Evolutionary conservation across 2,113 vertebrate species (phyloP).

Genomic region (Asarcornis scutulata): DNA sequence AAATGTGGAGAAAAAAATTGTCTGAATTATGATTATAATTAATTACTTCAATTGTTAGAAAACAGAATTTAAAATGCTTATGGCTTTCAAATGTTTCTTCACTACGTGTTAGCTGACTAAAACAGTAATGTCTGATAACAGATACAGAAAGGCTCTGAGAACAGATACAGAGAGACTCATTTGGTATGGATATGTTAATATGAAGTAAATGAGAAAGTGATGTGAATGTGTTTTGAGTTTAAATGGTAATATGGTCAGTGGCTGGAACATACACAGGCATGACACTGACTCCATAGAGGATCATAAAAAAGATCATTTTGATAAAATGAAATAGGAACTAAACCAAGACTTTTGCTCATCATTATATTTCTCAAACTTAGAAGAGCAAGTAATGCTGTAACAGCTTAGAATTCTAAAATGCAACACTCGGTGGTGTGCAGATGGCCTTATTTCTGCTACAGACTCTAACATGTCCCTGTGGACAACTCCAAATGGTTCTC

Average conservation of each 20-base stretch:
- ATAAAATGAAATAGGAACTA: neutral
- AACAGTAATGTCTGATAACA: neutral
- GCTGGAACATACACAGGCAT: neutral
- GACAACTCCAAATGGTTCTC: neutral
- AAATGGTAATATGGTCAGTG: neutral
- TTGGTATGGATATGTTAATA: neutral
- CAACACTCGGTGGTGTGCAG: neutral
- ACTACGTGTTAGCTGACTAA: neutral
- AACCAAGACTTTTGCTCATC: neutral
- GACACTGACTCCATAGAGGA: neutral
- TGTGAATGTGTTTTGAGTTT: neutral
- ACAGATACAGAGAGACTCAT: neutral
- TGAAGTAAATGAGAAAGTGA: neutral
- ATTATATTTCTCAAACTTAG: conserved; percentile 19
- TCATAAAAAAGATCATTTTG: neutral
- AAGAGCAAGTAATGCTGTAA: neutral
- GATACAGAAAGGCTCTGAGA: neutral
- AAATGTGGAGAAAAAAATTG: neutral
- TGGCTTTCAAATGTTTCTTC: neutral
- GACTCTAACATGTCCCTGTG: neutral
- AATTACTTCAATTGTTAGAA: neutral
- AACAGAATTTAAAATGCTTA: neutral
- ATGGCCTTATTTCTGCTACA: neutral
- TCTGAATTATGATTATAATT: neutral
- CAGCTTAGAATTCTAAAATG: neutral